phyloP scores from a whole-genome alignment of 1,140 invertebrate genomes.

The Neodiprion virginianus region DNA sequence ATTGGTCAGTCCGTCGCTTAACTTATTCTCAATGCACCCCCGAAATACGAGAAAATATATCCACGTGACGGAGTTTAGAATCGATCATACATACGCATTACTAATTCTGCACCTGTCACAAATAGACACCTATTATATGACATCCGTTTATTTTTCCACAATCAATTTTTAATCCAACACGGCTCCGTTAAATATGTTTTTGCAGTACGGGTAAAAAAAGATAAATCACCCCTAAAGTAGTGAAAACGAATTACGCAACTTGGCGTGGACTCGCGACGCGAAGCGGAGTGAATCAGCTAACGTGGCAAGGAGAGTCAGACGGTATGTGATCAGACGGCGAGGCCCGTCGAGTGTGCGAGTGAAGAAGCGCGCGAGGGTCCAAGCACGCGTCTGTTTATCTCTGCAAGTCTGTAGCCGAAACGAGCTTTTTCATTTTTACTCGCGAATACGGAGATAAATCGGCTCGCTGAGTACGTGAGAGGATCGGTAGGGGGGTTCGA shows the following conservation, averaged over 20 bases:
- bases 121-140: no score
- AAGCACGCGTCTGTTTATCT: background rate
- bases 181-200: background rate
- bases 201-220: background rate
- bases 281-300: background rate
- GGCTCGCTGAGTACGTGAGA: background rate
- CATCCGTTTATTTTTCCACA: no score
- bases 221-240: background rate
- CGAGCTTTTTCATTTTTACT: background rate
- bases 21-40: no score
- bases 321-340: background rate
- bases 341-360: background rate
- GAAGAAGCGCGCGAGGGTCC: background rate
- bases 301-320: background rate
- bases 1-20: no score
- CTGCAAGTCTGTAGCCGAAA: background rate
- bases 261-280: background rate
- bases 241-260: background rate
- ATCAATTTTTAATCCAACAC: no score
- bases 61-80: background rate
- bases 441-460: background rate
- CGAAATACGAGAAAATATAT: no score
- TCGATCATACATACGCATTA: background rate
- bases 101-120: background rate
- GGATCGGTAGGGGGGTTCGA: background rate